Evolutionary conservation across 2,113 vertebrate species (phyloP).

Genomic region (Naja naja): DNA sequence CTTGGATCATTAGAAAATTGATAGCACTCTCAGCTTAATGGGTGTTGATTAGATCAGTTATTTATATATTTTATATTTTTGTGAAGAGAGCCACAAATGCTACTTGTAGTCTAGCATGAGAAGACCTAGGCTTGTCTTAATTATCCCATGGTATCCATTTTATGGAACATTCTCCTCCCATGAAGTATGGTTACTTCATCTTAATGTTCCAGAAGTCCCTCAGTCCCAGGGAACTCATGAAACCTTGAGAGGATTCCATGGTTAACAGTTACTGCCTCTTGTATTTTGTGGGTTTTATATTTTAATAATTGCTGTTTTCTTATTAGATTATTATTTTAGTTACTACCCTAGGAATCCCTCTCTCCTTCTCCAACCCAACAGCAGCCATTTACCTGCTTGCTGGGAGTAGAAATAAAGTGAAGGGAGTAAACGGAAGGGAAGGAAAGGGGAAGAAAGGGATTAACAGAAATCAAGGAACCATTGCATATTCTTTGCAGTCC

Average conservation of each 20-base stretch:
- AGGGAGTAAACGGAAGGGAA: no score
- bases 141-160: background rate
- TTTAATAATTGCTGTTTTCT: background rate
- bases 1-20: background rate
- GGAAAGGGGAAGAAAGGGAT: no score
- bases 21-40: background rate
- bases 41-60: background rate
- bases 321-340: background rate
- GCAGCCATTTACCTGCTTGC: no score
- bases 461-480: no score
- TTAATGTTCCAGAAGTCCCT: background rate
- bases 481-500: no score
- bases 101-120: background rate
- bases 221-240: background rate
- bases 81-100: background rate
- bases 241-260: background rate
- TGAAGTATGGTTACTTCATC: background rate
- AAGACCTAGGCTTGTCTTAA: background rate
- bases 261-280: background rate
- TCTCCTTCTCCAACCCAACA: no score
- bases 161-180: background rate
- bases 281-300: background rate
- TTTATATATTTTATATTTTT: background rate
- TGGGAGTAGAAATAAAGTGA: no score
- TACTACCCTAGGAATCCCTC: background rate